Evolutionary conservation across 2,797 vertebrate species (phyloP).

Genomic region (Hylomyscus alleni): DNA sequence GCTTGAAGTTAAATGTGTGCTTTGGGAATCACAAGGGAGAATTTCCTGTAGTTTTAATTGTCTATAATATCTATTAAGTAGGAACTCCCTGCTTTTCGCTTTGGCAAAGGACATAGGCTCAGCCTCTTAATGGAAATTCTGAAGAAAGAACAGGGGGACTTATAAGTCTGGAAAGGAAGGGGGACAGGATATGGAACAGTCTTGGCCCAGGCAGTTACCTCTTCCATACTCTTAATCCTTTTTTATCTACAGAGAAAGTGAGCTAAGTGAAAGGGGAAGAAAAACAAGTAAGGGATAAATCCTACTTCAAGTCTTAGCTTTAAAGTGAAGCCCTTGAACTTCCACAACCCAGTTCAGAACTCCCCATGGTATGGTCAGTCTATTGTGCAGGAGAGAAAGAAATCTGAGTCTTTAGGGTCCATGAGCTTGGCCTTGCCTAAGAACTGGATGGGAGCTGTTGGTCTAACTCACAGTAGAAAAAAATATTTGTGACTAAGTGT

Average conservation of each 20-base stretch:
- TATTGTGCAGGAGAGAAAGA: not conserved
- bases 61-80: not conserved
- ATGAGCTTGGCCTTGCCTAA: not conserved
- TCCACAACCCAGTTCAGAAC: not conserved
- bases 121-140: not conserved
- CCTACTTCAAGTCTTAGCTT: not conserved
- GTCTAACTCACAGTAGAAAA: not conserved
- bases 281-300: not conserved
- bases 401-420: not conserved
- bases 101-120: not conserved
- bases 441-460: no score
- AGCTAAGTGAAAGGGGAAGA: not conserved
- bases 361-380: rapidly evolving
- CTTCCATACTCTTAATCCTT: not conserved
- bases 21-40: not conserved
- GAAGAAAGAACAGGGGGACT: not conserved
- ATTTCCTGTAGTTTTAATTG: not conserved
- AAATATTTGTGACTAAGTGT: not conserved
- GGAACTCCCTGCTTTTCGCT: not conserved
- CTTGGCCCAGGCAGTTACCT: not conserved
- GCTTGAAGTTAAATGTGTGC: not conserved
- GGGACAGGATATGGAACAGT: not conserved
- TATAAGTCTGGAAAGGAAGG: not conserved
- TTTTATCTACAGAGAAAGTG: slow-evolving; percentile 4
- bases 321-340: not conserved